phyloP scores from a whole-genome alignment of 2,113 vertebrate species.

The Channa argus region DNA sequence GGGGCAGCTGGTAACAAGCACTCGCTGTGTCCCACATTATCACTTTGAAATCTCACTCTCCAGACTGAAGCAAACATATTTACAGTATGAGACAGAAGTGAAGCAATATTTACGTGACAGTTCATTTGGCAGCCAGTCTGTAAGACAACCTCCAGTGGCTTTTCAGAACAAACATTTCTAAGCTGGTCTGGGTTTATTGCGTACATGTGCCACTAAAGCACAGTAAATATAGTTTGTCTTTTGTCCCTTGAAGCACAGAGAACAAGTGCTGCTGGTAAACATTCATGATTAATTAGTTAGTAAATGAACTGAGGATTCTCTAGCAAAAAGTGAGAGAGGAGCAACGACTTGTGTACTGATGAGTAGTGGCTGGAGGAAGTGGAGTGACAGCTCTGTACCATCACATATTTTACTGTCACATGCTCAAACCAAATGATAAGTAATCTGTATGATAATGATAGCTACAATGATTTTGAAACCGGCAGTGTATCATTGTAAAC shows the following conservation, averaged over 20 bases:
- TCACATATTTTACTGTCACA: not conserved
- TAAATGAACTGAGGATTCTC: constrained; percentile 1
- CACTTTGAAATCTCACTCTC: constrained; percentile 24
- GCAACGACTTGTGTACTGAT: not conserved
- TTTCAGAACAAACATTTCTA: constrained; percentile 34
- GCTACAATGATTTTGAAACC: constrained; percentile 2
- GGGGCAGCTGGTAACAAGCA: constrained; percentile 11
- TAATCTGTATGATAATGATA: not conserved
- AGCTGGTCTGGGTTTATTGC: constrained; percentile 5
- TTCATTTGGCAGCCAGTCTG: constrained; percentile 38
- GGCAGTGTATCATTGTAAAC: constrained; percentile 1
- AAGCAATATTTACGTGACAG: constrained; percentile 33
- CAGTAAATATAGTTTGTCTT: constrained; percentile 8
- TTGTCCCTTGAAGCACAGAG: not conserved
- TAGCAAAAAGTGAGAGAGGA: too few species aligned
- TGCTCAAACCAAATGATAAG: constrained; percentile 3
- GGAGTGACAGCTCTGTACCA: not conserved
- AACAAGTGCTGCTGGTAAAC: not conserved
- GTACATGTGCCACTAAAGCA: constrained; percentile 2
- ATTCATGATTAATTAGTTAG: constrained; percentile 1
- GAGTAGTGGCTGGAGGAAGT: not conserved
- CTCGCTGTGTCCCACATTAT: constrained; percentile 10
- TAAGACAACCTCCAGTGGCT: constrained; percentile 32
- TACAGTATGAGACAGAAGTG: constrained; percentile 23
- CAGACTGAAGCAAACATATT: constrained; percentile 35